Evolutionary conservation across 2,113 vertebrate species (phyloP).

Genomic region (Noctilio leporinus): DNA sequence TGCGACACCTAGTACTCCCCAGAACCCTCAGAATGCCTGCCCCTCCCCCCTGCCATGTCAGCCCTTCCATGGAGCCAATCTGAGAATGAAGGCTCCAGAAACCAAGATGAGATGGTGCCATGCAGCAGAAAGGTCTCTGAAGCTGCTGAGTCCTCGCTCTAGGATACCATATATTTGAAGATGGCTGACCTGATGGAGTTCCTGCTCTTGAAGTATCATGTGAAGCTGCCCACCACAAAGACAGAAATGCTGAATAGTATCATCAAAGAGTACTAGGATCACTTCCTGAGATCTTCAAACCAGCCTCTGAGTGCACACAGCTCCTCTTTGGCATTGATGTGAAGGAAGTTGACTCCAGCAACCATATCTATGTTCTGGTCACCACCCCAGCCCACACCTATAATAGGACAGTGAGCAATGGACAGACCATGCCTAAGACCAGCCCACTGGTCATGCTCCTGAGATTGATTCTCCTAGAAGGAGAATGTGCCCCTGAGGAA

Average conservation of each 20-base stretch:
- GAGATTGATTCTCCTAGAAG: background rate
- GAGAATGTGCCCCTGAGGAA: accelerated
- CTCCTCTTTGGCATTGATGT: constrained; percentile 5
- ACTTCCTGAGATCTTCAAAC: background rate
- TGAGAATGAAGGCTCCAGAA: background rate
- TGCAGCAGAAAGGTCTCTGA: accelerated
- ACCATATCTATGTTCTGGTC: background rate
- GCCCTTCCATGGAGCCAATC: accelerated
- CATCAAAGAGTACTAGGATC: too few relatives aligned
- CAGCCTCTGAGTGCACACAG: background rate
- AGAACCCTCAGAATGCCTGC: background rate
- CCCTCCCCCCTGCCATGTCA: accelerated
- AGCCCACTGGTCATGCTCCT: background rate
- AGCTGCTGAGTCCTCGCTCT: background rate
- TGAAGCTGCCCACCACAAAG: background rate
- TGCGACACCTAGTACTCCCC: background rate
- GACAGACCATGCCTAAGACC: background rate
- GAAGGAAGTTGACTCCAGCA: background rate
- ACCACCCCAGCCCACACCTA: background rate
- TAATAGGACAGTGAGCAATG: background rate
- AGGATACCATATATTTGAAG: too few relatives aligned
- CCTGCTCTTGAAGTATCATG: background rate
- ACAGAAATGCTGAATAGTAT: background rate
- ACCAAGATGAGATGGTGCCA: too few relatives aligned
- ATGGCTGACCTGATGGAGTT: background rate